Base-by-base conservation (phyloP, 2,888 invertebrate genomes). In the Leptopilina drosophilae region DNA sequence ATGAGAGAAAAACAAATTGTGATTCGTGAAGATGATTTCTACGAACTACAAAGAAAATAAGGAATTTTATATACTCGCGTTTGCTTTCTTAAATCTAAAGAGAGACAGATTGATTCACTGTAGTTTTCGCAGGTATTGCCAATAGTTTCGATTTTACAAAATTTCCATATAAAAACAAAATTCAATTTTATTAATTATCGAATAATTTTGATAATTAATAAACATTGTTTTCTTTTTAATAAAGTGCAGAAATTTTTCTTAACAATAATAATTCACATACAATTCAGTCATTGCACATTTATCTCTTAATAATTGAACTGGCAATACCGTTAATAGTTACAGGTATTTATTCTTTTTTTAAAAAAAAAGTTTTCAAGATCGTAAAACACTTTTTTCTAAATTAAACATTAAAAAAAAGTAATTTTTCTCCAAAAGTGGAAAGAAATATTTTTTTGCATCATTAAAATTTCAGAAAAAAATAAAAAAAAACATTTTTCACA, bases 251-350 rank as follows among this genome's bases (percentile, higher is more conserved):
- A 49, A 49, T 49, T 49, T 20, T 8, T 62, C 20, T 14, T 59
- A 15, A 62, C 20, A 62, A 20, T 62, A 62, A 20, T 62, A n/a
- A 59, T 59, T 59, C 15, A 59, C 14, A 59, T n/a, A 33, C 5
- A 53, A 46, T 69, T 1, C 53, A 73, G n/a, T 73, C 11, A 33
- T 40, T 73, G 15, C 67, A 40, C 42, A 67, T 46, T 49, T 33
- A 1, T 49, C 12, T 11, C 40, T 62, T 20, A 42, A 42, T 73
- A 73, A 56, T 40, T 12, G 20, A 73, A 33, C 26, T 73, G 53
- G 56, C 73, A 73, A 73, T 56, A 73, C 73, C 56, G 9, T 56
- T 56, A 73, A 33, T 73, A 73, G 56, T 73, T 73, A 73, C 53
- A 73, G 26, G 14, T 73, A 26, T 33, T 73, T 73, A 8, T 9